A percentile compares a stretch with the other conserved stretches of the same genome.
phyloP scores from a whole-genome alignment of 2,888 invertebrate genomes.

The Anaspis maculata region DNA sequence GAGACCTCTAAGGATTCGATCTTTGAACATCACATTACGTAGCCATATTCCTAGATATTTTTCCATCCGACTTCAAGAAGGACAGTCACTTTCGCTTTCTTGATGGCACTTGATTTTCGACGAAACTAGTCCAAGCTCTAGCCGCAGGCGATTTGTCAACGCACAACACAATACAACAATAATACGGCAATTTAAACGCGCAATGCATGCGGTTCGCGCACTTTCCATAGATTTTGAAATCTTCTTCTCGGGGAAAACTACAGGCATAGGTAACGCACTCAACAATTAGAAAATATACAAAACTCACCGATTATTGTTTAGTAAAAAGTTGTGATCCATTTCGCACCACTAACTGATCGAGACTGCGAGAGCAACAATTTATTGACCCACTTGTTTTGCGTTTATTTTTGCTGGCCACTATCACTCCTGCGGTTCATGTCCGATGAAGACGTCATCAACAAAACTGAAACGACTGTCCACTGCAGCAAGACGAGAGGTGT shows the following conservation, averaged over 20 bases:
- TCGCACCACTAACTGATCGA: neutral
- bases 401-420: neutral
- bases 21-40: no score
- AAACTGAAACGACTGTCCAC: no score
- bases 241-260: neutral
- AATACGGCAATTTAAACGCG: neutral
- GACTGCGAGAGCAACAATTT: neutral
- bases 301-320: slow-evolving; percentile 11
- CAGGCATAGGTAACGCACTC: no score
- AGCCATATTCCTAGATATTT: no score
- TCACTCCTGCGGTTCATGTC: neutral
- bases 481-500: neutral
- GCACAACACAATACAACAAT: no score
- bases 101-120: no score
- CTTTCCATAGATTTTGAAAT: slow-evolving; percentile 1
- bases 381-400: slow-evolving; percentile 1
- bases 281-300: neutral
- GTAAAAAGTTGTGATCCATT: slow-evolving; percentile 9
- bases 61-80: no score
- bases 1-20: no score
- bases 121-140: no score
- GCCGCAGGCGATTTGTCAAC: no score
- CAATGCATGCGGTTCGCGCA: neutral
- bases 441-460: neutral
- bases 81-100: no score